Evolutionary conservation across 2,888 invertebrate species (phyloP), one percentile per base, ranked within the genome.

Genomic region (Danaus chrysippus): DNA sequence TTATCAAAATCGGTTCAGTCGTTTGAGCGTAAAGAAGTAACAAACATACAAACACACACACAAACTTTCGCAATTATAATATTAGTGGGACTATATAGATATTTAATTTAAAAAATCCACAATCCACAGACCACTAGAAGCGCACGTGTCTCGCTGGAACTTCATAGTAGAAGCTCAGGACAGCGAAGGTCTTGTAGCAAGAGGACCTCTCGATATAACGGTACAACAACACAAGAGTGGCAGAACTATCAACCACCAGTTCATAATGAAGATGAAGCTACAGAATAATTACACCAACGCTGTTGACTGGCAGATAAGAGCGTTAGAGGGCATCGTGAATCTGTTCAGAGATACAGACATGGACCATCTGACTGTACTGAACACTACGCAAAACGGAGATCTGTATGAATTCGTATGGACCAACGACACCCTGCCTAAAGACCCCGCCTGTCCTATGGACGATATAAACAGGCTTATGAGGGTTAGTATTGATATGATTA

Each of bases 131-230:
- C 97, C 97, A 13, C 85, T 96, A 61, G 96, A 96, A 78, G 93
- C 95, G 69, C 94, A 95, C 72, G 95, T 96, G 61, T 96, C 96
- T 58, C 94, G 93, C 73, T 96, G 95, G 94, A 92, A 93, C 77
- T 97, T 96, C 86, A 92, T 93, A 60, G 88, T 98, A 12, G 93
- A 94, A 75, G 98, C 97, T 17, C 93, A 93, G 15, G 97, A 98
- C 86, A 94, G 93, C 72, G 94, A 94, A 72, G 96, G 96, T 52
- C 92, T 92, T 34, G 92, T 92, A 2, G 95, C 94, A 0, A 92
- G 93, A 54, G 96, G 96, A 59, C 93, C 92, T 0, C 87, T 98
- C 6, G 94, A 96, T 76, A 93, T 96, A 68, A 94, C 94, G 19
- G 95, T 96, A 1, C 96, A 96, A 71, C 96, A 97, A 72, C 95